phyloP scores from a whole-genome alignment of 2,888 invertebrate genomes.

The Drosophila meridionalis region DNA sequence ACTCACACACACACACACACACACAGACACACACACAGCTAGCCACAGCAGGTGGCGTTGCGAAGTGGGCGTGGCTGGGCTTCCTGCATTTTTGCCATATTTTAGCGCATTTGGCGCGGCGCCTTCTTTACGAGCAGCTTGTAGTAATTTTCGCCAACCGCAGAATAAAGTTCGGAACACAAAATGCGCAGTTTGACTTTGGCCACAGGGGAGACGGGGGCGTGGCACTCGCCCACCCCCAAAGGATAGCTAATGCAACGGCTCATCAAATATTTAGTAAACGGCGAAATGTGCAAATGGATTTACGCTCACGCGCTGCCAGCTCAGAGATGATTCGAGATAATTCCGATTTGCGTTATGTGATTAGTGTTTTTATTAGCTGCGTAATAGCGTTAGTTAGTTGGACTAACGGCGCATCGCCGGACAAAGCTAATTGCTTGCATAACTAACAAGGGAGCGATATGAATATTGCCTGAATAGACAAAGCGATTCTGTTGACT shows the following conservation, averaged over 20 bases:
- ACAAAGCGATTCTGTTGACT: background rate
- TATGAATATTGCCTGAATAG: background rate
- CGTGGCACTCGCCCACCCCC: conserved; percentile 11
- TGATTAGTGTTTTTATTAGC: conserved; percentile 26
- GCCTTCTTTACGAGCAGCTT: conserved; percentile 58
- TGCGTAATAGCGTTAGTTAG: background rate
- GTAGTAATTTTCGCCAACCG: conserved; percentile 61
- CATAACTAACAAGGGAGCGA: background rate
- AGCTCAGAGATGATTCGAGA: background rate
- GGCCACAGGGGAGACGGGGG: conserved; percentile 9
- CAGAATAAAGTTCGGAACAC: conserved; percentile 65
- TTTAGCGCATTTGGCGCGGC: conserved; percentile 44
- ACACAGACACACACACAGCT: conserved; percentile 21
- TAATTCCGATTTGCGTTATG: background rate
- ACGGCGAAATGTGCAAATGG: conserved; percentile 50
- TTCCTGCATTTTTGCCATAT: conserved; percentile 54
- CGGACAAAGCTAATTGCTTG: conserved; percentile 1
- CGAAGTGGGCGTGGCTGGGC: background rate
- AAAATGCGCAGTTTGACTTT: conserved; percentile 64
- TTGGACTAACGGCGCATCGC: background rate
- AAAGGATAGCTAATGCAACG: conserved; percentile 35
- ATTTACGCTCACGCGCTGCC: conserved; percentile 53
- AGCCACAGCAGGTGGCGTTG: background rate
- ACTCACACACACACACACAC: conserved; percentile 14
- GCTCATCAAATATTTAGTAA: conserved; percentile 70